Conservation (phyloP, 2,888 invertebrate species). For the Aphidoletes aphidimyza region DNA sequence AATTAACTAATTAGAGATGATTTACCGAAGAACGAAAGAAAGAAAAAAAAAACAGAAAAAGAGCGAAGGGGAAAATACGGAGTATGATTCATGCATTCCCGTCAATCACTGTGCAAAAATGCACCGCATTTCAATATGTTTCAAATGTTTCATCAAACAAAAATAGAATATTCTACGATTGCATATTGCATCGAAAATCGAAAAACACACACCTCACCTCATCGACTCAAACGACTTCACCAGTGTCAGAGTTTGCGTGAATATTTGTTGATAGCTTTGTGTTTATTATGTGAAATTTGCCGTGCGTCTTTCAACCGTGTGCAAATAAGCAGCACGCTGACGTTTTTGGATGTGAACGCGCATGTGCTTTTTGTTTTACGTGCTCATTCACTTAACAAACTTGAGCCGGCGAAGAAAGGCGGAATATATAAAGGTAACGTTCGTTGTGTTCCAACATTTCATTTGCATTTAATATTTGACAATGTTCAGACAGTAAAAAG, state of each 20-base stretch:
- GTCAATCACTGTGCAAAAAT: too few species aligned
- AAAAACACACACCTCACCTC: background rate
- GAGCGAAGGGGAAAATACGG: too few species aligned
- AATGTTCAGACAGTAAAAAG: slow-evolving; percentile 36
- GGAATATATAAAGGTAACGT: slow-evolving; percentile 51
- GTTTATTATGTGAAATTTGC: background rate
- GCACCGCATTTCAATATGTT: too few species aligned
- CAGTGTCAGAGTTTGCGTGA: too few species aligned
- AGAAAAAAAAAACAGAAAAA: too few species aligned
- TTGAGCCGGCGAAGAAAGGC: slow-evolving; percentile 50
- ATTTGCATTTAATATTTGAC: slow-evolving; percentile 47
- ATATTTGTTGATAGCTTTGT: too few species aligned
- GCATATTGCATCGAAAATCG: background rate
- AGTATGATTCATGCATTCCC: too few species aligned
- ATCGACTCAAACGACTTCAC: too few species aligned
- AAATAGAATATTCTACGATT: background rate
- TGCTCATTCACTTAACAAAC: too few species aligned
- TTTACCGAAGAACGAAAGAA: background rate
- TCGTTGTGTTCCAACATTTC: slow-evolving; percentile 41
- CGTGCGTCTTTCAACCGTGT: slow-evolving; percentile 12
- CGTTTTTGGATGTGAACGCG: slow-evolving; percentile 35
- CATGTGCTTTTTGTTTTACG: slow-evolving; percentile 35
- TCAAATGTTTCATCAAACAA: too few species aligned
- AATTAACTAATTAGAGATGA: slow-evolving; percentile 21
- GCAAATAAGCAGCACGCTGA: slow-evolving; percentile 16